A percentile compares a stretch with the other conserved stretches of the same genome.
Conservation (phyloP, 2,797 vertebrate genomes). For the Ambastaia sidthimunki region DNA sequence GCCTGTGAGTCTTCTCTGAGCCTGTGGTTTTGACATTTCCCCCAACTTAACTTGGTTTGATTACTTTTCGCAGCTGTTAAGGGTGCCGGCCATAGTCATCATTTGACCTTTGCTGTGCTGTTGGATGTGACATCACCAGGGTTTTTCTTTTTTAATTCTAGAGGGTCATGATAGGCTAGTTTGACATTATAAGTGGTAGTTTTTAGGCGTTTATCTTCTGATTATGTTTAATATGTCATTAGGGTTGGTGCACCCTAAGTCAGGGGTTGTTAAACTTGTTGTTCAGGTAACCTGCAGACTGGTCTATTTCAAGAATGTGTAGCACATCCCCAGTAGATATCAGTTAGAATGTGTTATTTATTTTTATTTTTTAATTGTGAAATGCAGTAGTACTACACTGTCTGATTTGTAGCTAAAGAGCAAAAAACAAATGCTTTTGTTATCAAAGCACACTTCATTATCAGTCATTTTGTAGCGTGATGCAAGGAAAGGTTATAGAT, state of each 20-base stretch:
- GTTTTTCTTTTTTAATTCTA: neutral
- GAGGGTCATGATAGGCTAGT: neutral
- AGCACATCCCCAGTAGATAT: neutral
- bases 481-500: slow-evolving; percentile 26
- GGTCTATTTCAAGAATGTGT: neutral
- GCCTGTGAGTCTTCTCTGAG: slow-evolving; percentile 27
- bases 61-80: slow-evolving; percentile 28
- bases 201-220: too few relatives aligned
- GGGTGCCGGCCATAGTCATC: neutral
- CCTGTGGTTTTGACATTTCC: slow-evolving; percentile 29
- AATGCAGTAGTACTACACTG: too few relatives aligned
- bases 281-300: neutral
- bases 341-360: neutral
- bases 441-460: neutral
- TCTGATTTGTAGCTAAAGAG: too few relatives aligned
- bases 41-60: slow-evolving; percentile 19
- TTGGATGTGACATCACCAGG: neutral
- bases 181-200: too few relatives aligned
- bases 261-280: neutral
- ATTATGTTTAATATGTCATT: too few relatives aligned
- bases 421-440: too few relatives aligned
- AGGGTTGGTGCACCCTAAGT: too few relatives aligned
- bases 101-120: neutral
- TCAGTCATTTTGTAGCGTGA: slow-evolving; percentile 26
- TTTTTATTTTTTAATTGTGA: neutral